phyloP scores from a whole-genome alignment of 2,888 invertebrate species.

The Meteorus cinctellus region DNA sequence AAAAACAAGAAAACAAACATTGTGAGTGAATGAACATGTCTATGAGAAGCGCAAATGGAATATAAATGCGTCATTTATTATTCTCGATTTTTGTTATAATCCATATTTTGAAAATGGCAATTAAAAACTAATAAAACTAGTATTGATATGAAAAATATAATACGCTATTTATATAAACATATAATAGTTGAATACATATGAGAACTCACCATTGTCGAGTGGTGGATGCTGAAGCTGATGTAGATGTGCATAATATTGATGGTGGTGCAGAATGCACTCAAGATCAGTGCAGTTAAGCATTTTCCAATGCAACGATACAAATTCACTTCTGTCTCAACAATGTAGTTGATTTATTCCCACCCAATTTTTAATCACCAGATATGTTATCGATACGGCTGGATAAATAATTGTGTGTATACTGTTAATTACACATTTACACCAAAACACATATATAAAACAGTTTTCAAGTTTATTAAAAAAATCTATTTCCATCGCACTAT shows the following conservation, averaged over 20 bases:
- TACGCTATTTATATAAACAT: not conserved
- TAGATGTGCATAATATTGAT: constrained; percentile 83
- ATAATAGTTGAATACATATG: not conserved
- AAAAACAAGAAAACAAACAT: constrained; percentile 21
- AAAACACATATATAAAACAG: not conserved
- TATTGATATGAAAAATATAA: no score
- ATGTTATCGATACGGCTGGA: not conserved
- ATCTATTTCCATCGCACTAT: not conserved
- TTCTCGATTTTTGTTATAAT: not conserved
- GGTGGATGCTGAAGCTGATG: constrained; percentile 81
- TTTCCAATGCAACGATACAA: constrained; percentile 49
- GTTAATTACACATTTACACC: not conserved
- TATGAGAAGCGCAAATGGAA: not conserved
- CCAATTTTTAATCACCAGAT: not conserved
- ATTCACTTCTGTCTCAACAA: constrained; percentile 20
- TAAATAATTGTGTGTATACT: not conserved
- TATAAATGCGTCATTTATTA: not conserved
- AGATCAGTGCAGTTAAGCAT: constrained; percentile 87
- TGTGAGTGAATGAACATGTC: not conserved
- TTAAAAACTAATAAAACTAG: not conserved
- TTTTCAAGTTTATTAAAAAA: not conserved
- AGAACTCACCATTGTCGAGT: constrained; percentile 76
- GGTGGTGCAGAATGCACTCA: constrained; percentile 85
- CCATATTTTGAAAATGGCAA: not conserved
- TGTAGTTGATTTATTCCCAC: not conserved